Conservation (phyloP, 2,888 invertebrate genomes). For the Volucella bombylans region DNA sequence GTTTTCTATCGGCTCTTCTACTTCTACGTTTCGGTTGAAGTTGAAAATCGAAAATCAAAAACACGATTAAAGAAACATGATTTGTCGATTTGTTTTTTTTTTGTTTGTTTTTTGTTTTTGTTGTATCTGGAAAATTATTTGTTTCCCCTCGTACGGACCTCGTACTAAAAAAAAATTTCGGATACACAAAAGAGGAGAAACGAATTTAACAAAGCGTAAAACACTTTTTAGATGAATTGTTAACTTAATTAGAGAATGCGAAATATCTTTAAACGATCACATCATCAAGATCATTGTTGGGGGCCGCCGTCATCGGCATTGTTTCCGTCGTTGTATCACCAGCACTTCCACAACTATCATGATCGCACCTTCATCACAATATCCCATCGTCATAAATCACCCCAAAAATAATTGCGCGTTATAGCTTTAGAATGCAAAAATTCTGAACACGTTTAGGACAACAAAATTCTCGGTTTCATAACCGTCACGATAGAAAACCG, state of each 20-base stretch:
- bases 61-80: conserved; percentile 52
- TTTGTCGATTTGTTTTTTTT: conserved; percentile 28
- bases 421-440: conserved; percentile 31
- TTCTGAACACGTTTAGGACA: conserved; percentile 40
- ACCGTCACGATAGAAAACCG: conserved; percentile 29
- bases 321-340: conserved; percentile 33
- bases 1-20: conserved; percentile 48
- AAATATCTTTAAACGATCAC: conserved; percentile 44
- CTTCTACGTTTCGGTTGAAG: conserved; percentile 7
- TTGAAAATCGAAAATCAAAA: conserved; percentile 25
- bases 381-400: conserved; percentile 63
- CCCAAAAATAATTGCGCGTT: conserved; percentile 28
- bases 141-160: no score
- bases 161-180: no score
- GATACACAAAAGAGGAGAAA: no score
- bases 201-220: conserved; percentile 4
- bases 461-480: conserved; percentile 21
- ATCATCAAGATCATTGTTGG: conserved; percentile 55
- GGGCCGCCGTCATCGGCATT: conserved; percentile 15
- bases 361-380: conserved; percentile 55
- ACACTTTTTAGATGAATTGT: neutral
- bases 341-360: conserved; percentile 41
- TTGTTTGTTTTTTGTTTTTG: conserved; percentile 18
- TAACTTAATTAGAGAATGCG: neutral
- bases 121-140: neutral